Evolutionary conservation across 2,888 invertebrate genomes (phyloP).

Genomic region (Ptychoptera albimana): DNA sequence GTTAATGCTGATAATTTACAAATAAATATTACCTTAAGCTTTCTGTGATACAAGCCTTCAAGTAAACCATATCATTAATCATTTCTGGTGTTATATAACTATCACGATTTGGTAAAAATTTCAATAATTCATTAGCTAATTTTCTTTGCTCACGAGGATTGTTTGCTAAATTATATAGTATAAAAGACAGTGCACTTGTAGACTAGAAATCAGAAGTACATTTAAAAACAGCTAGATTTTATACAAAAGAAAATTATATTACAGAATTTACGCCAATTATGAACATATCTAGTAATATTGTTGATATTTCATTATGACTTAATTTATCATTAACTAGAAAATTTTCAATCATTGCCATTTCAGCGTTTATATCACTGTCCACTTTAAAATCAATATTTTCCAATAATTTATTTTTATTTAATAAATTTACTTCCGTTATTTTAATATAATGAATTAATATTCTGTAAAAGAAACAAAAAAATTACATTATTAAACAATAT

Average conservation of each 20-base stretch:
- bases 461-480: no score
- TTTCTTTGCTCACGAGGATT: slow-evolving; percentile 44
- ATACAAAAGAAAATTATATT: slow-evolving; percentile 11
- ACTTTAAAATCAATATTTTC: no score
- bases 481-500: no score
- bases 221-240: neutral
- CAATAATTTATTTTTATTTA: no score
- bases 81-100: slow-evolving; percentile 19
- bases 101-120: slow-evolving; percentile 20
- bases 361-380: slow-evolving; percentile 8
- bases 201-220: slow-evolving; percentile 29
- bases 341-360: slow-evolving; percentile 34
- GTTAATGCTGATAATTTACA: neutral
- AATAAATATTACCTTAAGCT: slow-evolving; percentile 34
- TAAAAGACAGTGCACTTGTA: slow-evolving; percentile 41
- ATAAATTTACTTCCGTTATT: slow-evolving; percentile 19
- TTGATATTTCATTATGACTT: slow-evolving; percentile 42
- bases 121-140: slow-evolving; percentile 42
- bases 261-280: slow-evolving; percentile 49
- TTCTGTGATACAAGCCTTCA: slow-evolving; percentile 48
- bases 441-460: slow-evolving; percentile 19
- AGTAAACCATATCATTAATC: slow-evolving; percentile 31
- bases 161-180: slow-evolving; percentile 49
- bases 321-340: slow-evolving; percentile 39
- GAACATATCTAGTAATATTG: slow-evolving; percentile 47